Base-by-base conservation (phyloP, 23 tunicate genomes). In the Trididemnum nubilum region DNA sequence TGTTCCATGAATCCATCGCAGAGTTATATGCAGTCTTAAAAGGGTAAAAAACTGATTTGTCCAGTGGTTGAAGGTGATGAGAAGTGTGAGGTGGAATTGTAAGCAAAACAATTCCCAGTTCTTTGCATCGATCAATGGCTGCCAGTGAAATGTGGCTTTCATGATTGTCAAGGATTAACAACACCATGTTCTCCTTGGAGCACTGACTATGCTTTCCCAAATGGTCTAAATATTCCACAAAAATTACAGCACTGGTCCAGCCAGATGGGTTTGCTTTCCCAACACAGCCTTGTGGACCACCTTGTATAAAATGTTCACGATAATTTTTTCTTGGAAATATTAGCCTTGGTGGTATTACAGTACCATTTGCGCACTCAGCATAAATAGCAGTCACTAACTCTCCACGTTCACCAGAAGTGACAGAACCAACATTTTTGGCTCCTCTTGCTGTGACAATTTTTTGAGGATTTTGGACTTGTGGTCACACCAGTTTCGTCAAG, bases 1-100 rank as follows among this genome's bases (percentile, higher is more conserved):
- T 34, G 23, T 64, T 80, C 84, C 84, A 64, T 7, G 31, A 5
- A 2, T 80, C 84, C 34, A 34, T 33, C 3, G 84, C 84, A 39
- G 15, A 25, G 57, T 61, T 80, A 28, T 61, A 61, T 12, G 50
- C 50, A 9, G 2, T 18, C 29, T 80, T 80, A 21, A 80, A 59
- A 2, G 72, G 84, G 3, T 52, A 26, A 66, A 67, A 80, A 32
- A 80, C 52, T 31, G 54, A 25, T 66, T 24, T 66, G 35, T 80
- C 73, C 2, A 80, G 57, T 7, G 84, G 84, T 33, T 80, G 84
- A 15, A 80, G 78, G 18, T 33, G 51, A 27, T 80, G 84, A 2
- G 78, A 80, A 2, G 78, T 67, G 33, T 80, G 77, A 1, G 84
- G 84, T 5, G 84, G 84, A 27, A 73, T 37, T 18, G 84, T 80